A percentile compares a stretch with the other conserved stretches of the same genome.
Conservation (phyloP, 2,113 vertebrate species). For the Tonatia bakeri region DNA sequence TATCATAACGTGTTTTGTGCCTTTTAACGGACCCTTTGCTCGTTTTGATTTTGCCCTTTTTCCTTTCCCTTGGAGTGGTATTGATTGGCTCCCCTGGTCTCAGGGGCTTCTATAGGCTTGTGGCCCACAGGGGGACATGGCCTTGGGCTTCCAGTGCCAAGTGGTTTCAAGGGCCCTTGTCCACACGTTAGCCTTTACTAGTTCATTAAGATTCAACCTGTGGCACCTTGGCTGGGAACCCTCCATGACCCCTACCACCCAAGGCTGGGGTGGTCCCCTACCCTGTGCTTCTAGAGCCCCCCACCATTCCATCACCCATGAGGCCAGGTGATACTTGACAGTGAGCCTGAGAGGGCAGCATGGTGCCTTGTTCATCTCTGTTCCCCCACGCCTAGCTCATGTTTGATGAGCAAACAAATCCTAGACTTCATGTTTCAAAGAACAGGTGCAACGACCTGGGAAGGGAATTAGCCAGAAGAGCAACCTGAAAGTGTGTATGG, state of each 20-base stretch:
- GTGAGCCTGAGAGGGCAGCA: not conserved
- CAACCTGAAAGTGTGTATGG: not conserved
- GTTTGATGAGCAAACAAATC: not conserved
- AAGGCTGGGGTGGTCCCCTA: not conserved
- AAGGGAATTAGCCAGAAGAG: not conserved
- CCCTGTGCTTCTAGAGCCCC: not conserved
- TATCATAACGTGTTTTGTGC: not conserved
- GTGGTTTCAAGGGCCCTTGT: not conserved
- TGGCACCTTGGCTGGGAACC: fast-evolving
- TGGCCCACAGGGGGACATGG: not conserved
- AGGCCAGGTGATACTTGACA: not conserved
- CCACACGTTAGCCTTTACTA: not conserved
- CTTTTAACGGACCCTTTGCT: slow-evolving; percentile 11
- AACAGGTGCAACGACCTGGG: not conserved
- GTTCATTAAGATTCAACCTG: not conserved
- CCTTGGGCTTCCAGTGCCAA: not conserved
- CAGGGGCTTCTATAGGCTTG: not conserved
- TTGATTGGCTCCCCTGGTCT: not conserved
- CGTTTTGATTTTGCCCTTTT: not conserved
- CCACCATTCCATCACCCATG: fast-evolving
- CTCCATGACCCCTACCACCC: not conserved
- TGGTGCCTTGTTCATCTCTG: not conserved
- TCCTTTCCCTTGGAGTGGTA: not conserved
- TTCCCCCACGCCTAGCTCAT: not conserved
- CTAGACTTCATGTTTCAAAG: not conserved